Conservation (phyloP, 2,113 vertebrate genomes). For the Pao palembangensis region DNA sequence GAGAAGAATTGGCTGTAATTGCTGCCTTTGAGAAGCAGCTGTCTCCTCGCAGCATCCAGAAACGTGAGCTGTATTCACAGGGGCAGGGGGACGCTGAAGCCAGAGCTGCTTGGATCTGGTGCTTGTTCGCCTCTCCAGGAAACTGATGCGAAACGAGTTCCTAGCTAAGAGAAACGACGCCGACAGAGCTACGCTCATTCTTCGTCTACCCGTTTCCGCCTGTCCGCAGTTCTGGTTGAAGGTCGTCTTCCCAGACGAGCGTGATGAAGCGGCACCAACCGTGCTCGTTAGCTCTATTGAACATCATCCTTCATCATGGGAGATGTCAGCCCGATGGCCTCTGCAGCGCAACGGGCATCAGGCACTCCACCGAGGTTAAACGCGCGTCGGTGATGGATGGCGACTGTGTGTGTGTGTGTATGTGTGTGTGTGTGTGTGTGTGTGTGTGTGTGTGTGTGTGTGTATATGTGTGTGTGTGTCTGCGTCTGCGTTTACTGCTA, state of each 20-base stretch:
- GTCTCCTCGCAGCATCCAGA: conserved; percentile 37
- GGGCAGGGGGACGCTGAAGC: conserved; percentile 14
- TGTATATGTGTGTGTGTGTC: conserved; percentile 12
- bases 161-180: too few relatives aligned
- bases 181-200: too few relatives aligned
- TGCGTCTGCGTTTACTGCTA: conserved; percentile 37
- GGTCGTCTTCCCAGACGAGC: conserved; percentile 37
- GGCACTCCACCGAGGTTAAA: conserved; percentile 51
- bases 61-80: conserved; percentile 8
- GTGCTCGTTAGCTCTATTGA: conserved; percentile 40
- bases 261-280: conserved; percentile 34
- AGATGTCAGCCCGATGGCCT: conserved; percentile 52
- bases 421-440: conserved; percentile 12
- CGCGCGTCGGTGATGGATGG: conserved; percentile 55
- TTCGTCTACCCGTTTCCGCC: conserved; percentile 4
- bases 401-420: conserved; percentile 2
- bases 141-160: too few relatives aligned
- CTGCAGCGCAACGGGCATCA: conserved; percentile 33
- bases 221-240: conserved; percentile 37
- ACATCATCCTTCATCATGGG: conserved; percentile 59
- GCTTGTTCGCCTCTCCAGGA: conserved; percentile 25
- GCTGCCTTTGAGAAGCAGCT: conserved; percentile 44
- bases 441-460: conserved; percentile 8
- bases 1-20: conserved; percentile 49
- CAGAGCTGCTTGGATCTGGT: neutral